These are phyloP conservation scores for Octopus bimaculoides DNA, from an alignment of 1,140 invertebrate species.

Conservation along the genomic window DNA sequence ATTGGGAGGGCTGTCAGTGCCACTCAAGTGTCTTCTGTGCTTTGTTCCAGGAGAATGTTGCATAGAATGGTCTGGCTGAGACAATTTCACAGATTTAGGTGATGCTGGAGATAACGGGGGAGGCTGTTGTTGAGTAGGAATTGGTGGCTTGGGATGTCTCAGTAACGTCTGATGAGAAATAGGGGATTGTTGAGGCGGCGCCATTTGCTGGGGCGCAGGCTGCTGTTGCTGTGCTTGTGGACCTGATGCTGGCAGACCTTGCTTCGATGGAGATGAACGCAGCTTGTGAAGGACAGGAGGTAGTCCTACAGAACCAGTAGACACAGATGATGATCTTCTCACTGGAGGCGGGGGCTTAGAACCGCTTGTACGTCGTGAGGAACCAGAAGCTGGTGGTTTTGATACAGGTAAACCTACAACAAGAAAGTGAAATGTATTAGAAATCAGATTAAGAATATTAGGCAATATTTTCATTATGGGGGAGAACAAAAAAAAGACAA, in stretches of 20 bases:
- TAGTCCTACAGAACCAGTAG: conserved; percentile 52
- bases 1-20: background rate
- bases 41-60: conserved; percentile 1
- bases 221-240: conserved; percentile 26
- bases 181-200: conserved; percentile 16
- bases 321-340: conserved; percentile 79
- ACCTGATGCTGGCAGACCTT: conserved; percentile 15
- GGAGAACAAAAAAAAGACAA: too few species aligned
- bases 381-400: conserved; percentile 32
- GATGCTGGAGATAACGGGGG: conserved; percentile 14
- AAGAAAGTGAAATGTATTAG: conserved; percentile 14
- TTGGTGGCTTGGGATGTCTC: conserved; percentile 18
- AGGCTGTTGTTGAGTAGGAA: conserved; percentile 15
- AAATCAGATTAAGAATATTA: background rate
- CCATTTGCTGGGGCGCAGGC: conserved; percentile 39
- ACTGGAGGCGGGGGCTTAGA: conserved; percentile 80
- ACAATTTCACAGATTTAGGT: background rate
- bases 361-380: conserved; percentile 46
- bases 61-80: conserved; percentile 6
- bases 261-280: conserved; percentile 34
- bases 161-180: conserved; percentile 15
- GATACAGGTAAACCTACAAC: conserved; percentile 48
- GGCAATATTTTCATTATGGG: background rate
- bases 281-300: conserved; percentile 25
- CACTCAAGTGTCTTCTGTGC: background rate